phyloP scores from a whole-genome alignment of 1,140 invertebrate species.

The Nasonia vitripennis region DNA sequence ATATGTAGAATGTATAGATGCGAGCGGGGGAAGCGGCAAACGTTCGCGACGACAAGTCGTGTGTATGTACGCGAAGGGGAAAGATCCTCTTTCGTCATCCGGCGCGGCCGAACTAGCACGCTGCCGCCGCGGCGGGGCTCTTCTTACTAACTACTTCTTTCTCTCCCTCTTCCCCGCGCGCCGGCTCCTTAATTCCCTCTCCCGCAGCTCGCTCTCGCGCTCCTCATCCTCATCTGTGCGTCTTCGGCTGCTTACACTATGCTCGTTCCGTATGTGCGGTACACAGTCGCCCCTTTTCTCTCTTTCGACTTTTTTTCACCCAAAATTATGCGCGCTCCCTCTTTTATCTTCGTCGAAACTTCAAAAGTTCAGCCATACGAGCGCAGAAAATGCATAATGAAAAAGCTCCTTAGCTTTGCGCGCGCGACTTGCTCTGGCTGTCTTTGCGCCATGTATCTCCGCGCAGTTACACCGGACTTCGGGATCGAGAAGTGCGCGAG shows the following conservation, averaged over 20 bases:
- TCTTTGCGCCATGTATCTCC: too few relatives aligned
- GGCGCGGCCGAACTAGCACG: neutral
- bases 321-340: too few relatives aligned
- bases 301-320: neutral
- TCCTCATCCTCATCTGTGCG: neutral
- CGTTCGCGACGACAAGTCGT: neutral
- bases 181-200: too few relatives aligned
- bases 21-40: neutral
- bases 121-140: neutral
- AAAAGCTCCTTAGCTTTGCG: too few relatives aligned
- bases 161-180: neutral
- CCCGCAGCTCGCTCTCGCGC: neutral
- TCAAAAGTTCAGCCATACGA: too few relatives aligned
- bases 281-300: neutral
- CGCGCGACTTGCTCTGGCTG: too few relatives aligned
- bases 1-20: neutral
- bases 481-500: neutral
- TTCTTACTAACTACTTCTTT: conserved; percentile 1
- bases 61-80: neutral
- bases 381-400: too few relatives aligned
- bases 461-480: too few relatives aligned
- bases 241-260: neutral
- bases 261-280: neutral
- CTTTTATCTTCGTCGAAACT: too few relatives aligned
- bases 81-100: conserved; percentile 45